A percentile compares a stretch with the other conserved stretches of the same genome.
Evolutionary conservation across 2,113 vertebrate species (phyloP).

Genomic region (Larimichthys polyactis): DNA sequence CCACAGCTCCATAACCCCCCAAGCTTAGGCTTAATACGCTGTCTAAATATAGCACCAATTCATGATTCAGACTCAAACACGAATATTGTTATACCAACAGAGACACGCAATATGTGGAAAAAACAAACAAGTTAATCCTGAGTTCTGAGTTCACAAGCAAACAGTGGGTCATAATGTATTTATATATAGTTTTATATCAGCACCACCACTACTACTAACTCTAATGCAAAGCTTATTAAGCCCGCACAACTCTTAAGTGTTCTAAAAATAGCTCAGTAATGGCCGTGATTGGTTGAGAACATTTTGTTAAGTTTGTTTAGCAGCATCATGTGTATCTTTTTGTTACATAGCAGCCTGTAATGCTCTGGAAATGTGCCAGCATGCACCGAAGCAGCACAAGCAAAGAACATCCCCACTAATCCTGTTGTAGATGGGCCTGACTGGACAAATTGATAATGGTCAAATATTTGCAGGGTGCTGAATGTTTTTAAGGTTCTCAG

Average conservation of each 20-base stretch:
- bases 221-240: neutral
- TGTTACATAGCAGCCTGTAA: neutral
- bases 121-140: slow-evolving; percentile 19
- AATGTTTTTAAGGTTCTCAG: slow-evolving; percentile 16
- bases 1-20: neutral
- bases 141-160: neutral
- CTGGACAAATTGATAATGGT: slow-evolving; percentile 54
- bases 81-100: slow-evolving; percentile 41
- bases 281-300: slow-evolving; percentile 3
- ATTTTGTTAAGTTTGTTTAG: slow-evolving; percentile 25
- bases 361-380: slow-evolving; percentile 27
- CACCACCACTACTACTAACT: neutral
- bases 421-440: slow-evolving; percentile 54
- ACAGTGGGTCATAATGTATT: neutral
- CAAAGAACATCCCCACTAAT: slow-evolving; percentile 66
- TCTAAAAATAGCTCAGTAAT: slow-evolving; percentile 9
- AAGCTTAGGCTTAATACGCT: slow-evolving; percentile 32
- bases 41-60: slow-evolving; percentile 62
- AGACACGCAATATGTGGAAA: neutral
- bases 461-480: slow-evolving; percentile 46
- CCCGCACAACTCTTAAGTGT: slow-evolving; percentile 1
- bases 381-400: slow-evolving; percentile 17
- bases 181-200: too few species aligned
- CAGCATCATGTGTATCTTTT: neutral
- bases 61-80: slow-evolving; percentile 45